Evolutionary conservation across 2,113 vertebrate species (phyloP).

Genomic region (Promerops cafer): DNA sequence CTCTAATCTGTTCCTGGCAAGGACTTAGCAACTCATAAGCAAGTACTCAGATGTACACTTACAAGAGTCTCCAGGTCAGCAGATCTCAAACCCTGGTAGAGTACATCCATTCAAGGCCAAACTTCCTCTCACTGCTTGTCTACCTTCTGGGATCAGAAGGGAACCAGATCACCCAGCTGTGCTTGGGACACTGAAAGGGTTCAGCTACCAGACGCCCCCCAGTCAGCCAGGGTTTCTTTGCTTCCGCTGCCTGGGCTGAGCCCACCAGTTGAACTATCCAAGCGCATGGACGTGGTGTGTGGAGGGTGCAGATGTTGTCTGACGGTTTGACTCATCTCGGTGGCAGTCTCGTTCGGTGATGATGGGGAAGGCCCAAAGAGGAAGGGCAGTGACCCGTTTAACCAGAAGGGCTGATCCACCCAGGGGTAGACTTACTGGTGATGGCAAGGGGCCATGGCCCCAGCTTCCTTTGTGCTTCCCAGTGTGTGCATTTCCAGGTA

Average conservation of each 20-base stretch:
- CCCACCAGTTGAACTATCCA: background rate
- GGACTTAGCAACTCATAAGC: background rate
- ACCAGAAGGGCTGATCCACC: constrained; percentile 50
- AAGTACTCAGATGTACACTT: background rate
- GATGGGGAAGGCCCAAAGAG: constrained; percentile 59
- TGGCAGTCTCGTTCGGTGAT: constrained; percentile 39
- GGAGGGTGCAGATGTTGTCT: constrained; percentile 47
- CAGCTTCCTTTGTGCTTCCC: background rate
- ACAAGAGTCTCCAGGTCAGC: background rate
- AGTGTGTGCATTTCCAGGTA: background rate
- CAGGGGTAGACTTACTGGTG: background rate
- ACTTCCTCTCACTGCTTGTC: background rate
- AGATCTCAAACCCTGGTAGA: background rate
- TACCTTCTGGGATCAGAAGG: background rate
- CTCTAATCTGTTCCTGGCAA: background rate
- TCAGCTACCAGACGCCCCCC: background rate
- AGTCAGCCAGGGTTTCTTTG: background rate
- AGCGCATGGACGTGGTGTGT: background rate
- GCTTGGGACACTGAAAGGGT: background rate
- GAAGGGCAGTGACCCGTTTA: constrained; percentile 64
- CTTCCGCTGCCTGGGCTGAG: constrained; percentile 15
- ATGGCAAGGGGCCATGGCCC: background rate
- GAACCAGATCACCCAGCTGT: background rate
- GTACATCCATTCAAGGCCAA: background rate
- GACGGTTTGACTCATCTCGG: constrained; percentile 49